phyloP scores from a whole-genome alignment of 2,888 invertebrate genomes.

The Euclidia mi region DNA sequence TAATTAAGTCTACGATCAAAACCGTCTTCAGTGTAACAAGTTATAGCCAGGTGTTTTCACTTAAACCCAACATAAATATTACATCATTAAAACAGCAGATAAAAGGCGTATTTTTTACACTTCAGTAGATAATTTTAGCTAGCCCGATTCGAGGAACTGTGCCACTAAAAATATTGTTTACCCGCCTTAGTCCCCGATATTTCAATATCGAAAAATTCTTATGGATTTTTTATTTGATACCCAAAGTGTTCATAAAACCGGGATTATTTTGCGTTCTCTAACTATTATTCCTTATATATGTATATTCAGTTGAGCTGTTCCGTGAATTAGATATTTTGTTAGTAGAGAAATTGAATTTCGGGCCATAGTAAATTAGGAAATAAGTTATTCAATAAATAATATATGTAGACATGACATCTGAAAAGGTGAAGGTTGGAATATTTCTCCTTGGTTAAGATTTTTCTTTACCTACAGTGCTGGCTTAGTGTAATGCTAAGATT shows the following conservation, averaged over 20 bases:
- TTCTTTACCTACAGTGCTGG: too few species aligned
- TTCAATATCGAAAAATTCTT: slow-evolving; percentile 47
- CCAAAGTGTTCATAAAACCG: slow-evolving; percentile 45
- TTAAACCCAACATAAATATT: not conserved
- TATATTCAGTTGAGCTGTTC: not conserved
- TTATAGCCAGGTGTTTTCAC: not conserved
- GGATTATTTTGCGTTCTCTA: slow-evolving; percentile 31
- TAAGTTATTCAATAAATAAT: too few species aligned
- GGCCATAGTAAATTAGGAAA: too few species aligned
- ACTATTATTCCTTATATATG: slow-evolving; percentile 31
- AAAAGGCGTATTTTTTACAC: slow-evolving; percentile 21
- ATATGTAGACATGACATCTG: too few species aligned
- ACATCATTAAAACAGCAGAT: slow-evolving; percentile 12
- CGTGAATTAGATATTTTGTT: not conserved
- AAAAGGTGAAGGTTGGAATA: too few species aligned
- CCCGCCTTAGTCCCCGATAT: slow-evolving; percentile 32
- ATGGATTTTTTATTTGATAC: slow-evolving; percentile 47
- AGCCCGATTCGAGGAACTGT: slow-evolving; percentile 15
- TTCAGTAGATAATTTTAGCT: slow-evolving; percentile 44
- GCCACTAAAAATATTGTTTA: slow-evolving; percentile 42
- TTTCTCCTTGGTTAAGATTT: too few species aligned
- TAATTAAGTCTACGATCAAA: too few species aligned
- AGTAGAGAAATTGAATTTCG: too few species aligned
- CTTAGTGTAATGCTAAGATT: too few species aligned
- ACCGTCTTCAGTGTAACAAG: not conserved